Percentiles rank a stretch among this genome's conserved stretches.
Conservation (phyloP, 64 coral and sea anemone species). For the Astreopora myriophthalma region DNA sequence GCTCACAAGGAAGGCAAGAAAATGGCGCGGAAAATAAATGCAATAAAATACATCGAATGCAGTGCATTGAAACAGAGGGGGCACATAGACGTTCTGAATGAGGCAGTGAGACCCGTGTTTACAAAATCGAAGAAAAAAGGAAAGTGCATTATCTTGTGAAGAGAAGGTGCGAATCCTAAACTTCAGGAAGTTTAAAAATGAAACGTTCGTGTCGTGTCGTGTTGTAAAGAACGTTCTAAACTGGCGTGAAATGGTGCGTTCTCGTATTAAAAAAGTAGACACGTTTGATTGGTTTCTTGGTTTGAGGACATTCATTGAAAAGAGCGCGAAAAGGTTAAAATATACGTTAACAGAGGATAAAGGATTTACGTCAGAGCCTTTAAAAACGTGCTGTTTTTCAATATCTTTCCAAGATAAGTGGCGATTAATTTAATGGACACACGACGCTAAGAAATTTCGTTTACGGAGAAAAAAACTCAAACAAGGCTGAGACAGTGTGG, state of each 20-base stretch:
- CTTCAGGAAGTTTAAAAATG: neutral
- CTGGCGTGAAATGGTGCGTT: neutral
- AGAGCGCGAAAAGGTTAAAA: neutral
- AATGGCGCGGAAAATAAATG: slow-evolving; percentile 76
- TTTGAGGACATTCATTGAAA: neutral
- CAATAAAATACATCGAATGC: slow-evolving; percentile 84
- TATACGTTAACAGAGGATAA: neutral
- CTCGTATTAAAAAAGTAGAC: neutral
- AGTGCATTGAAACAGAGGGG: slow-evolving; percentile 87
- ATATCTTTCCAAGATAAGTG: neutral
- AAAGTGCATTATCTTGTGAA: slow-evolving; percentile 72
- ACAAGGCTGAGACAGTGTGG: neutral
- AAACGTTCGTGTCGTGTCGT: neutral
- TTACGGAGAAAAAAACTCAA: slow-evolving; percentile 15
- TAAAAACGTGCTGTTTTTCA: neutral
- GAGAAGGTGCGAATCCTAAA: neutral
- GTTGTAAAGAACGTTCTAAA: neutral
- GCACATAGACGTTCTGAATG: slow-evolving; percentile 79
- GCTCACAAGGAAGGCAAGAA: slow-evolving; percentile 80
- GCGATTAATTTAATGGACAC: slow-evolving; percentile 3
- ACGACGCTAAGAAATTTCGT: slow-evolving; percentile 1
- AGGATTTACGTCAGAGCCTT: neutral
- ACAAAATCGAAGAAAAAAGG: slow-evolving; percentile 48
- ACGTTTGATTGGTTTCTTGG: neutral
- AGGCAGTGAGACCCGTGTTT: slow-evolving; percentile 67